These are phyloP conservation scores for Solenopsis invicta DNA, from an alignment of 1,140 invertebrate genomes.

Conservation along the genomic window DNA sequence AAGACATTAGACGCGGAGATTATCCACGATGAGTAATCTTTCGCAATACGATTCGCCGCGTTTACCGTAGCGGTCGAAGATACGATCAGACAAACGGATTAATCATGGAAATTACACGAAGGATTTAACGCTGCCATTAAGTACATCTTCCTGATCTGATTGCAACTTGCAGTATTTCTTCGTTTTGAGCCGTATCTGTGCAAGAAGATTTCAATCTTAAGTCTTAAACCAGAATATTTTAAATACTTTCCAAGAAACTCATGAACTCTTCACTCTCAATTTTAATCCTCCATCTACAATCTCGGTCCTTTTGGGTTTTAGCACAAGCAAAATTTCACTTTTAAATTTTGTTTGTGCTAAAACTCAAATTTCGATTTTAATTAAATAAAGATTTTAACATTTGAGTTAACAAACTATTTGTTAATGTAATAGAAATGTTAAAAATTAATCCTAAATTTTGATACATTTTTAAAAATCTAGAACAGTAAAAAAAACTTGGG, in stretches of 20 bases:
- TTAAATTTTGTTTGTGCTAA: too few relatives aligned
- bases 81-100: constrained; percentile 2
- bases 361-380: too few relatives aligned
- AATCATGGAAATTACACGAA: constrained; percentile 34
- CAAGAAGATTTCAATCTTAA: not conserved
- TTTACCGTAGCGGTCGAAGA: not conserved
- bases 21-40: constrained; percentile 42
- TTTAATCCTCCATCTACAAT: not conserved
- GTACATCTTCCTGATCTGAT: not conserved
- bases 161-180: not conserved
- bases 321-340: too few relatives aligned
- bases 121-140: constrained; percentile 8
- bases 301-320: too few relatives aligned
- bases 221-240: not conserved
- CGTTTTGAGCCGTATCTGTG: too few relatives aligned
- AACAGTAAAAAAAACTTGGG: too few relatives aligned
- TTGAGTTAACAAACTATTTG: too few relatives aligned
- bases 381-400: too few relatives aligned
- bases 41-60: not conserved
- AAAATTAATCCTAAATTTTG: too few relatives aligned
- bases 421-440: too few relatives aligned
- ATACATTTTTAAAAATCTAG: too few relatives aligned
- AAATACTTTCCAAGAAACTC: not conserved
- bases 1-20: constrained; percentile 48
- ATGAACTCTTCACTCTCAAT: not conserved